Percentiles rank a stretch among this genome's conserved stretches.
phyloP scores from a whole-genome alignment of 1,140 invertebrate genomes.

The Pogonomyrmex californicus region DNA sequence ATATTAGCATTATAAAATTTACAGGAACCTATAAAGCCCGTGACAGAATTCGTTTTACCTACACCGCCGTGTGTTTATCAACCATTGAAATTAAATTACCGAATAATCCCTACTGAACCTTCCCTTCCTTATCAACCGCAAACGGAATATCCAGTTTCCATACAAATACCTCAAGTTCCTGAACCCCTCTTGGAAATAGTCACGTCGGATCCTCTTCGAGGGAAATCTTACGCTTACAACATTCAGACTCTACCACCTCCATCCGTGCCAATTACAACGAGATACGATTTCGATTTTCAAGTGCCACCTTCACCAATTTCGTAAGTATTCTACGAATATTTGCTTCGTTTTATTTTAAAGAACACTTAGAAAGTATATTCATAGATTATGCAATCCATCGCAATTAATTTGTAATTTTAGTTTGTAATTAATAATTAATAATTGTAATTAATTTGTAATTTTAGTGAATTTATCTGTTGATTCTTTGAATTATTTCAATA shows the following conservation, averaged over 20 bases:
- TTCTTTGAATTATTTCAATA: background rate
- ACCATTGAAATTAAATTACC: slow-evolving; percentile 43
- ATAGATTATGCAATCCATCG: background rate
- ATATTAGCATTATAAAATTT: slow-evolving; percentile 34
- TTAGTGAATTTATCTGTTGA: background rate
- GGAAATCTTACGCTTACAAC: slow-evolving; percentile 52
- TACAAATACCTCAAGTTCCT: slow-evolving; percentile 12
- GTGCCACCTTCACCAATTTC: slow-evolving; percentile 8
- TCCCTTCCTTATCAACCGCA: background rate
- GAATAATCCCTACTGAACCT: background rate
- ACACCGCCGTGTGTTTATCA: background rate
- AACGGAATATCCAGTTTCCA: slow-evolving; percentile 50
- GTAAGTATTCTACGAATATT: slow-evolving; percentile 38
- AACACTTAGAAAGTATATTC: background rate
- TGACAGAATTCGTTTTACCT: background rate
- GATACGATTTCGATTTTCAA: slow-evolving; percentile 44
- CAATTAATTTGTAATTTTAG: background rate
- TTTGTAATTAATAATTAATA: background rate
- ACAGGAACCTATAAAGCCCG: slow-evolving; percentile 19
- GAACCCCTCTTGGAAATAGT: background rate
- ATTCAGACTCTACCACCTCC: background rate
- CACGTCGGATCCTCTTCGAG: background rate
- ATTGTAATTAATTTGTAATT: background rate
- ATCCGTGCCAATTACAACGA: background rate
- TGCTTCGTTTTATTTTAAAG: background rate